Evolutionary conservation across 2,888 invertebrate genomes (phyloP), one percentile per base, ranked within the genome.

Genomic region (Helicoverpa assulta): DNA sequence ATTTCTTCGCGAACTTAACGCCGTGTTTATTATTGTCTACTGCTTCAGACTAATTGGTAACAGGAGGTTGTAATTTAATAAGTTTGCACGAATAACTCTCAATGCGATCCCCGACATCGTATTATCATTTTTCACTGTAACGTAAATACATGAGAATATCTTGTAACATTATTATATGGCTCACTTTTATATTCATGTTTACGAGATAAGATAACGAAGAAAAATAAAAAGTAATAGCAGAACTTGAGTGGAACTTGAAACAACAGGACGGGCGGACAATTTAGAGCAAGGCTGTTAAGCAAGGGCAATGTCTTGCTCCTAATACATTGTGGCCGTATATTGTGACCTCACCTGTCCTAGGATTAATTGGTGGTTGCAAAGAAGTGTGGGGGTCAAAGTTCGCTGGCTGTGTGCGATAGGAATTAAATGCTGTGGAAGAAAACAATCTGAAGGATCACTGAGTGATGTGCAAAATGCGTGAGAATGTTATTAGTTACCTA

Each of bases 391-490:
- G 88, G 72, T 87, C 90, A 70, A 66, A 29, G 62, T 80, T 75
- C 52, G 47, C 70, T 90, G 86, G 89, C 62, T 77, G 62, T 43
- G 59, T 70, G 60, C 53, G 69, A 74, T 65, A 69, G 76, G 33
- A 81, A 83, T 84, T 85, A 85, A 89, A 90, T 89, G 87, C 85
- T 67, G 71, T 85, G 89, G 85, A 90, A 91, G 76, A 78, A 78
- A 79, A 82, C 84, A 85, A 86, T 86, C 85, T 82, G 80, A 76
- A 78, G 78, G 53, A 69, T 59, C 64, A 43, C 66, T 70, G 76
- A 73, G 64, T 70, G 69, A 76, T 76, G 72, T 71, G 51, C 64
- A 47, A 57, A 68, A 64, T 18, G 53, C 69, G 71, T 67, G 61
- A 66, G 47, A 63, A 67, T 64, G 70, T 78, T 68, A 78, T 70